Evolutionary conservation across 2,888 invertebrate genomes (phyloP).

Genomic region (Blomia tropicalis): DNA sequence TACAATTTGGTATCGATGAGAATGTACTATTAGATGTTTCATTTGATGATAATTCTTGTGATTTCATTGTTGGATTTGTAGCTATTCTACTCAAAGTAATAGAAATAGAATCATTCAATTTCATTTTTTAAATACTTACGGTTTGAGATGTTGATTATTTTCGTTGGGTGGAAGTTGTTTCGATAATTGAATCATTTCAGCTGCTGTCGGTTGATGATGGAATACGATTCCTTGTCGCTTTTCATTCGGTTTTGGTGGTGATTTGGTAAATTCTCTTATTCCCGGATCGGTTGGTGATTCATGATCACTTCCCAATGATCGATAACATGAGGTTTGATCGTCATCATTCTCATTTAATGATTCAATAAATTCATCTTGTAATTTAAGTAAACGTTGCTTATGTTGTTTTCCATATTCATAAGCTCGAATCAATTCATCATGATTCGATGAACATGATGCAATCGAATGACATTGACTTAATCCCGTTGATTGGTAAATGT

Average conservation of each 20-base stretch:
- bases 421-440: conserved; percentile 29
- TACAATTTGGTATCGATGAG: neutral
- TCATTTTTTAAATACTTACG: neutral
- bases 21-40: conserved; percentile 12
- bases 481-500: conserved; percentile 2
- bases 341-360: conserved; percentile 16
- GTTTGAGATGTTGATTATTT: neutral
- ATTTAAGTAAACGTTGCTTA: neutral
- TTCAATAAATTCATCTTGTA: conserved; percentile 25
- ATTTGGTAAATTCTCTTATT: conserved; percentile 30
- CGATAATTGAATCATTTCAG: conserved; percentile 1
- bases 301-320: conserved; percentile 24
- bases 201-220: conserved; percentile 12
- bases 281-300: conserved; percentile 30
- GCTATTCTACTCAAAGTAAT: no score
- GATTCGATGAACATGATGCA: conserved; percentile 28
- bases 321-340: conserved; percentile 1
- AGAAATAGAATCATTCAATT: neutral
- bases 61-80: no score
- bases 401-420: conserved; percentile 30
- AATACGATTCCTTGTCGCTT: conserved; percentile 27
- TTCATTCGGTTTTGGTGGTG: conserved; percentile 31
- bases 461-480: conserved; percentile 11
- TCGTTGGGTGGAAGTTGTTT: neutral
- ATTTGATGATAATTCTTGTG: conserved; percentile 6